A percentile compares a stretch with the other conserved stretches of the same genome.
phyloP scores from a whole-genome alignment of 2,113 vertebrate species.

The Nesospiza acunhae region DNA sequence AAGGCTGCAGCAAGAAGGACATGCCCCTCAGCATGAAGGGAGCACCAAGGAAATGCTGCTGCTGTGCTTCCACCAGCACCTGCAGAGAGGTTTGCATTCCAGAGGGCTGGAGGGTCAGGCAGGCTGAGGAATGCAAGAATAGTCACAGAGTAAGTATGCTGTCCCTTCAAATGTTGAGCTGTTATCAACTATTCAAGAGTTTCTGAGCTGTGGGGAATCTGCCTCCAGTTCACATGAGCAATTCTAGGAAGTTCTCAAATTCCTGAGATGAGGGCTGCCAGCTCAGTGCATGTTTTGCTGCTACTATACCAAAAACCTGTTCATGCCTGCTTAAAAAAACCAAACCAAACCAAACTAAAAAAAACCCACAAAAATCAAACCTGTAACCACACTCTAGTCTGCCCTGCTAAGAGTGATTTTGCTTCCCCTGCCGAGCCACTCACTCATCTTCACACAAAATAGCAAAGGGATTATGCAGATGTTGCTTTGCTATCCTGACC shows the following conservation, averaged over 20 bases:
- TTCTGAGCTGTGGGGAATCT: neutral
- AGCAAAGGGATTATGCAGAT: slow-evolving; percentile 49
- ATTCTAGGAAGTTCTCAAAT: neutral
- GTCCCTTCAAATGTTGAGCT: neutral
- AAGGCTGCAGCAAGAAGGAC: neutral
- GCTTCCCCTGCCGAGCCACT: neutral
- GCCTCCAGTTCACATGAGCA: neutral
- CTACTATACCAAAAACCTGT: neutral
- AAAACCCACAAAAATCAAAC: neutral
- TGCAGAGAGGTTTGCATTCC: neutral
- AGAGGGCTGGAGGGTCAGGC: neutral
- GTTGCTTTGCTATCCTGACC: slow-evolving; percentile 56
- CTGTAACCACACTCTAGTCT: neutral
- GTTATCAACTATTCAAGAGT: neutral
- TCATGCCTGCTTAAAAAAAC: neutral
- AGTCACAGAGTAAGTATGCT: neutral
- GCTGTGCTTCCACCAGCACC: neutral
- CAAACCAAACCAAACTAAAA: neutral
- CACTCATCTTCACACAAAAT: slow-evolving; percentile 49
- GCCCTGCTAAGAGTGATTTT: neutral
- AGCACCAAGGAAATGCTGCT: neutral
- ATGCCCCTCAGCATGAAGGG: fast-evolving
- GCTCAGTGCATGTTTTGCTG: neutral
- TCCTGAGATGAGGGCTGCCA: neutral
- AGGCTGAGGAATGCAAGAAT: neutral